Conservation (phyloP, 92 coral and sea anemone genomes). For the Scolanthus callimorphus region DNA sequence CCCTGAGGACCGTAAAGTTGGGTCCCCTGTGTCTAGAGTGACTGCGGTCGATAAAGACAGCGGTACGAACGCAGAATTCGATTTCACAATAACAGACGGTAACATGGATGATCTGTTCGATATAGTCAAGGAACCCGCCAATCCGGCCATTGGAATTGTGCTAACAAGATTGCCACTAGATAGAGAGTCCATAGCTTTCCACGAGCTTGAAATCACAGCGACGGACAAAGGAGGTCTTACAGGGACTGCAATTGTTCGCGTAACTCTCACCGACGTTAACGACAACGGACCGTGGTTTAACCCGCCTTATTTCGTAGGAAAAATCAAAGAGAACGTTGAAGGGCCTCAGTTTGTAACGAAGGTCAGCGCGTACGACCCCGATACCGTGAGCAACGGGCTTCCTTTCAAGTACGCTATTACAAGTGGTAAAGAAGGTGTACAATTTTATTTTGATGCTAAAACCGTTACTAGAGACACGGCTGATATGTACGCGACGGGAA, state of each 20-base stretch:
- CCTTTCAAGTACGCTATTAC: conserved; percentile 66
- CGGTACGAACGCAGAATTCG: conserved; percentile 54
- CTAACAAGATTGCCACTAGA: conserved; percentile 58
- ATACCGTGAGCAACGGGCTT: conserved; percentile 65
- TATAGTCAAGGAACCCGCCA: conserved; percentile 39
- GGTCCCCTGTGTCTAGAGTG: conserved; percentile 44
- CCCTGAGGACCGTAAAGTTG: conserved; percentile 42
- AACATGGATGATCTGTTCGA: conserved; percentile 71
- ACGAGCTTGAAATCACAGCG: conserved; percentile 73
- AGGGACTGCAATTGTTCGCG: conserved; percentile 54
- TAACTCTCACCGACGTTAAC: conserved; percentile 67
- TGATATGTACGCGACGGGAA: conserved; percentile 42
- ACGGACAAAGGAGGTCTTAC: conserved; percentile 84
- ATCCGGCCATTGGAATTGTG: conserved; percentile 65
- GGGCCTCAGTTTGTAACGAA: conserved; percentile 59
- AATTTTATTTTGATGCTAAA: conserved; percentile 40
- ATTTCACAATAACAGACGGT: conserved; percentile 60
- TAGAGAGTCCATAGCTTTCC: conserved; percentile 62
- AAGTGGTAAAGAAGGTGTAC: conserved; percentile 18
- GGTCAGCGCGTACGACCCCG: conserved; percentile 80
- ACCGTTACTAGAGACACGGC: conserved; percentile 45
- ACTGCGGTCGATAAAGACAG: conserved; percentile 76
- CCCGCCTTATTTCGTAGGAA: conserved; percentile 82
- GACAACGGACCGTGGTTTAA: conserved; percentile 92
- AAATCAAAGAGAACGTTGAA: conserved; percentile 53